Percentiles rank a stretch among this genome's conserved stretches.
These are phyloP conservation scores for Adelges cooleyi DNA, from an alignment of 1,140 invertebrate species.

Conservation along the genomic window DNA sequence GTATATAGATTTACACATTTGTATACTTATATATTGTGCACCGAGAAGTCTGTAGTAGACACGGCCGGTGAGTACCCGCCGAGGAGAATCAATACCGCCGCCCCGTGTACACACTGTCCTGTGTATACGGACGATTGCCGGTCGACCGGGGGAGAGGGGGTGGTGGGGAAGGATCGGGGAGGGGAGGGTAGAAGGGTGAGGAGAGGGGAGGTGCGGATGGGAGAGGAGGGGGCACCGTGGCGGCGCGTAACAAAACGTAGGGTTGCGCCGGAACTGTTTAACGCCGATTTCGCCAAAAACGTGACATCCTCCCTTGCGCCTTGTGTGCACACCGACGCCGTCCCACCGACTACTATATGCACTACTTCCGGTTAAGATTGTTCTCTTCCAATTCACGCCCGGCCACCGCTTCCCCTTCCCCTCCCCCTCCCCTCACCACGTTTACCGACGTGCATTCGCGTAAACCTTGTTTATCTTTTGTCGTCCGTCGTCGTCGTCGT, in stretches of 20 bases:
- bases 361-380: conserved; percentile 24
- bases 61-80: background rate
- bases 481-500: background rate
- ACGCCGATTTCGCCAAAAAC: conserved; percentile 27
- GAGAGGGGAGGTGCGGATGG: background rate
- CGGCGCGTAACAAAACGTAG: conserved; percentile 24
- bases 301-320: conserved; percentile 12
- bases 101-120: background rate
- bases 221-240: background rate
- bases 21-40: no score
- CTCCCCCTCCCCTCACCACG: no score
- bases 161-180: background rate
- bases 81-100: conserved; percentile 26
- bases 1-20: no score
- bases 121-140: background rate
- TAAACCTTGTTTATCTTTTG: conserved; percentile 23
- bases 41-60: background rate
- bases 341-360: background rate
- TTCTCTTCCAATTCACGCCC: background rate
- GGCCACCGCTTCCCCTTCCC: background rate
- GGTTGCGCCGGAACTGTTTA: conserved; percentile 27
- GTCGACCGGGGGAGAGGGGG: background rate
- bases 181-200: background rate
- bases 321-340: background rate
- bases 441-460: background rate